Conservation (phyloP, 1,140 invertebrate genomes). For the Drosophila oshimai region DNA sequence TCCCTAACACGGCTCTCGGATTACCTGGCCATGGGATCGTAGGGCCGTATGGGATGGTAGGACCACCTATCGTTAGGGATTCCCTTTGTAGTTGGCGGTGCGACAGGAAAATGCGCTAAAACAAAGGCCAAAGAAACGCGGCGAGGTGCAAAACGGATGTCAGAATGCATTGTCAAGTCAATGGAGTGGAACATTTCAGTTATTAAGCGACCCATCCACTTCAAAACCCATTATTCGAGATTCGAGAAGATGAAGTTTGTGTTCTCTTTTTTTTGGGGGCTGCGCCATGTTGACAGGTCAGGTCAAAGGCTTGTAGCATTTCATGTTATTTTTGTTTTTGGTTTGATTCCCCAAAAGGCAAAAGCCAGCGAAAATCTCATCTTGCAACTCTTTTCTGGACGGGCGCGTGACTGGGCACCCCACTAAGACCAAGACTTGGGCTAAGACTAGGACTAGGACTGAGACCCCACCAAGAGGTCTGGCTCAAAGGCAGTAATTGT, state of each 20-base stretch:
- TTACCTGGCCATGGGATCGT: constrained; percentile 10
- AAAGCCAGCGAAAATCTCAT: constrained; percentile 22
- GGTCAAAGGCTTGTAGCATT: constrained; percentile 36
- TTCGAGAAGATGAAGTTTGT: constrained; percentile 12
- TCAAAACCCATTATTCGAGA: constrained; percentile 25
- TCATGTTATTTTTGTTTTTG: no score
- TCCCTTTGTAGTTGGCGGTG: constrained; percentile 35
- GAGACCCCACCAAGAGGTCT: constrained; percentile 27
- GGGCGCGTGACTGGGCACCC: constrained; percentile 52
- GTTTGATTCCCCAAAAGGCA: constrained; percentile 1
- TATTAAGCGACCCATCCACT: background rate
- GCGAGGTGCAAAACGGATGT: constrained; percentile 42
- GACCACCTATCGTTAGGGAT: constrained; percentile 27
- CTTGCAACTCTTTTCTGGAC: background rate
- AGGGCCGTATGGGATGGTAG: background rate
- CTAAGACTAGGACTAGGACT: constrained; percentile 5
- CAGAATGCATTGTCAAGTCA: constrained; percentile 38
- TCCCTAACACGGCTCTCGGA: constrained; percentile 52
- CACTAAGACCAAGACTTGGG: constrained; percentile 8
- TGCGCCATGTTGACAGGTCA: constrained; percentile 49
- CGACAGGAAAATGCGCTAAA: constrained; percentile 5
- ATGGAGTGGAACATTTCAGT: constrained; percentile 29
- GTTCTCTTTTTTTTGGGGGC: constrained; percentile 13
- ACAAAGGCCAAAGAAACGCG: constrained; percentile 22
- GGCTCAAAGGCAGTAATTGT: constrained; percentile 28